phyloP scores from a whole-genome alignment of 1,140 invertebrate genomes.

The Holotrichia oblita region DNA sequence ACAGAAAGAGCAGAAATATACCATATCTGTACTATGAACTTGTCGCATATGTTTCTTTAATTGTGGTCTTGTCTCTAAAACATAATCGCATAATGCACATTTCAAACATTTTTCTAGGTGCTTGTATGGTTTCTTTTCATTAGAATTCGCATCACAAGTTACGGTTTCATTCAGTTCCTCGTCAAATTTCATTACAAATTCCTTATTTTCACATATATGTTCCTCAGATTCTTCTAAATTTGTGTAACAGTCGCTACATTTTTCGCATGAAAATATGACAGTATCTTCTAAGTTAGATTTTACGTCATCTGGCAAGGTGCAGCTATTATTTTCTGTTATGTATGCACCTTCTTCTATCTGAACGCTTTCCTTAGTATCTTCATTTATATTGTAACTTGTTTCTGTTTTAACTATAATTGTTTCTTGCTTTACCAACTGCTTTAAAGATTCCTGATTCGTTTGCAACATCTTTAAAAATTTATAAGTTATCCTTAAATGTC shows the following conservation, averaged over 20 bases:
- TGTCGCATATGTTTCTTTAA: constrained; percentile 77
- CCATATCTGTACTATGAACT: constrained; percentile 73
- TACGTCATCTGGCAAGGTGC: background rate
- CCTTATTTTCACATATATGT: background rate
- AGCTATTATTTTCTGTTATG: background rate
- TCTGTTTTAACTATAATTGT: constrained; percentile 12
- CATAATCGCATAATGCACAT: constrained; percentile 63
- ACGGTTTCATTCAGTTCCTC: background rate
- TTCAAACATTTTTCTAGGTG: background rate
- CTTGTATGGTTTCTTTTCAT: background rate
- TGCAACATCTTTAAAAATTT: constrained; percentile 39
- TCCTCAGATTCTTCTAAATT: background rate
- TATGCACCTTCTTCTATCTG: background rate
- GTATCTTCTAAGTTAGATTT: background rate
- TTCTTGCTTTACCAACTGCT: background rate
- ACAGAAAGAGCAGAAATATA: constrained; percentile 72
- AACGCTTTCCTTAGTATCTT: background rate
- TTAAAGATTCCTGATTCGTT: constrained; percentile 33
- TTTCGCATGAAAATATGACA: background rate
- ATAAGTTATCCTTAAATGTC: constrained; percentile 20
- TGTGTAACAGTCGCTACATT: background rate
- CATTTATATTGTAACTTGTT: background rate
- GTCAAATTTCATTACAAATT: background rate
- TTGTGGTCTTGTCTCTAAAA: constrained; percentile 73
- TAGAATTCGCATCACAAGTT: constrained; percentile 32